These are phyloP conservation scores for Apotomis turbidana DNA, from an alignment of 2,888 invertebrate species.

Conservation along the genomic window DNA sequence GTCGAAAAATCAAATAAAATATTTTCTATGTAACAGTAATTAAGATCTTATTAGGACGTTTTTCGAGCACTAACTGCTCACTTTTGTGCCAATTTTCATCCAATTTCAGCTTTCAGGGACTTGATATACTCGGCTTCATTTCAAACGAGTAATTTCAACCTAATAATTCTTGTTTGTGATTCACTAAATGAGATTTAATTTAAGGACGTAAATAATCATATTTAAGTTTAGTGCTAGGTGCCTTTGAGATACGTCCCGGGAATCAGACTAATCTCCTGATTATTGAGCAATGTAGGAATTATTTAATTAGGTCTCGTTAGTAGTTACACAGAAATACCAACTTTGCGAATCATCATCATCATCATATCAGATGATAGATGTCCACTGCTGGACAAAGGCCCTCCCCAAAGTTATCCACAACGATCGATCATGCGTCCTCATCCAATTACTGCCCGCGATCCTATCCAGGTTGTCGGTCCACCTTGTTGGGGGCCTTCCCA, in stretches of 20 bases:
- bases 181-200: slow-evolving; percentile 38
- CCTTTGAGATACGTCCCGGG: slow-evolving; percentile 24
- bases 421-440: too few species aligned
- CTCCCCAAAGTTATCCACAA: too few species aligned
- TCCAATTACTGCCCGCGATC: too few species aligned
- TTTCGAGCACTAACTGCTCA: background rate
- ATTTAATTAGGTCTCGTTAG: slow-evolving; percentile 1
- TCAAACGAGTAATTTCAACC: slow-evolving; percentile 29
- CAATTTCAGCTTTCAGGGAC: slow-evolving; percentile 1
- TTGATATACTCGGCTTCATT: background rate
- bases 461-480: too few species aligned
- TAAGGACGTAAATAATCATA: slow-evolving; percentile 33
- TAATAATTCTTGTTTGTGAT: slow-evolving; percentile 36
- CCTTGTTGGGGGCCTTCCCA: too few species aligned
- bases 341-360: background rate
- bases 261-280: background rate
- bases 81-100: background rate
- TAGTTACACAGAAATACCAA: background rate
- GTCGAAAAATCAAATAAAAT: too few species aligned
- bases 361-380: too few species aligned
- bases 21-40: background rate
- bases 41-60: background rate
- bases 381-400: too few species aligned
- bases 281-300: background rate
- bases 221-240: slow-evolving; percentile 23